Base-by-base conservation (phyloP, 2,888 invertebrate species). In the Calameuta pallipes region DNA sequence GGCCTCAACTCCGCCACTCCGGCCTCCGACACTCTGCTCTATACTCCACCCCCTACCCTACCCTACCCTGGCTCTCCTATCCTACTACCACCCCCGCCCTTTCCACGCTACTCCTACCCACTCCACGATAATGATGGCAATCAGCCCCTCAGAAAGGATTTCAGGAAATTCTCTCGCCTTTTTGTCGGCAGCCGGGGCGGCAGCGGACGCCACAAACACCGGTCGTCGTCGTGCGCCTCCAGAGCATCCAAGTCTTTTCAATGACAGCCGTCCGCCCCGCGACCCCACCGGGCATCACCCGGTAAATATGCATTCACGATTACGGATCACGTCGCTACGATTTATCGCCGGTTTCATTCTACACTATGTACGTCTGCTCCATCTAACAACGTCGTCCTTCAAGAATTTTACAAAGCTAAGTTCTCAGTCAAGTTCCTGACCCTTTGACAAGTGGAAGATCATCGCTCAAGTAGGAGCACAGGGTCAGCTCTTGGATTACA, bases 81-180 rank as follows among this genome's bases (percentile, higher is more conserved):
- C 87, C 87, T 86, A 83, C 56, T 83, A 82, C 83, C 84, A 85
- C 83, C 86, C 85, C 89, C 85, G 88, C 88, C 88, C 56, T 35
- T 75, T 78, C 78, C 78, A 37, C 69, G 78, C 76, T 75, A 71
- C 83, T 80, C 83, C 86, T 87, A 85, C 90, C 89, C 90, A 90
- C 91, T 91, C 91, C 88, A 90, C 88, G 89, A 89, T 91, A 91
- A 91, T 91, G 91, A 91, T 90, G 91, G 91, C 91, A 91, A 91
- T 91, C 91, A 91, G 90, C 87, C 89, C 90, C 89, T 90, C 89
- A 90, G 89, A 91, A 91, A 91, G 90, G 91, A 91, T 91, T 91
- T 90, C 91, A 91, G 91, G 91, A 91, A 91, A 91, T 91, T 91
- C 91, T 91, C 91, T 91, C 91, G 91, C 90, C 91, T 91, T 91